Evolutionary conservation across 2,888 invertebrate species (phyloP), one percentile per base, ranked within the genome.

Genomic region (Spisula solida): DNA sequence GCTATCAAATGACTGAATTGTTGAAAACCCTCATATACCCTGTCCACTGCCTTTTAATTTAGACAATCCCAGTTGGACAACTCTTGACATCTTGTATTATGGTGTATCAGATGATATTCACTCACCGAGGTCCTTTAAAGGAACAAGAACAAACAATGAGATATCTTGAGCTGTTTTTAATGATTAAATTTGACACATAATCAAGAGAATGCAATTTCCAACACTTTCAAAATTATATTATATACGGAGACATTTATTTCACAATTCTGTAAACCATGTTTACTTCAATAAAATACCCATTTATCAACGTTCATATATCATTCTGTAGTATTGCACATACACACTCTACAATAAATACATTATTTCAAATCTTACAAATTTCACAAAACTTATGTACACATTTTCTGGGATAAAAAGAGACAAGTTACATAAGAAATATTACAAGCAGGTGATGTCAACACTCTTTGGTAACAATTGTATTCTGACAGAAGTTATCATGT

Each of bases 181-280:
- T 31, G 8, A 75, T 41, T 41, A 34, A 75, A 75, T 75, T 75
- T 75, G 75, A 75, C 75, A 75, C 75, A 75, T 75, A 34, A 75
- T 75, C 29, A 34, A 31, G 29, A 31, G 31, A 75, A 34, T 31
- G 14, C 34, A 75, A 31, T 34, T 75, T 31, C 25, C 75, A 34
- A 34, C 25, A 25, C 0, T 34, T 31, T 34, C 20, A 75, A 75
- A 25, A n/a, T 25, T 25, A 51, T 16, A 25, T 66, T 25, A 66
- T 25, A 66, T 66, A n/a, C 56, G n/a, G 56, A 66, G 60, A 66
- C n/a, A 25, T 51, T 16, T 66, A 6, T 25, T 25, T 25, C 75
- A 75, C 31, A 75, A 70, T 70, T 70, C 31, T n/a, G 75, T 31
- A 31, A 34, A 75, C 20, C 75, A 75, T 4, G 31, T 4, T 31